A percentile compares a stretch with the other conserved stretches of the same genome.
Conservation (phyloP, 2,888 invertebrate genomes). For the Sinelater perroti region DNA sequence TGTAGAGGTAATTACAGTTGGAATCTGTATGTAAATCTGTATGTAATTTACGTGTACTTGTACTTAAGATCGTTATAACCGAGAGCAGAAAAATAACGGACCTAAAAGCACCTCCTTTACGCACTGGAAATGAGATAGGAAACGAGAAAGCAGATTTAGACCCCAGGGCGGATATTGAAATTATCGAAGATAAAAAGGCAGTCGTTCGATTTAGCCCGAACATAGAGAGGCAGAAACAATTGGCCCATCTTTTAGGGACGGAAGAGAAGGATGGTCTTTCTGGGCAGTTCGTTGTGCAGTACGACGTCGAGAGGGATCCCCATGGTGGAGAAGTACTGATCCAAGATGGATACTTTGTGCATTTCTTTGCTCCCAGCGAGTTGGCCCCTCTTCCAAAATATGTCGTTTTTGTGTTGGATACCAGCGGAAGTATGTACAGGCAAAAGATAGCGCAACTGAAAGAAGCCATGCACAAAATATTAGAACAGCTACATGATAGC, state of each 20-base stretch:
- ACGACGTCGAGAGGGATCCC: constrained; percentile 70
- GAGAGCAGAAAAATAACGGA: constrained; percentile 70
- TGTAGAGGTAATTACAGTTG: constrained; percentile 60
- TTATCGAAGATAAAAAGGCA: constrained; percentile 47
- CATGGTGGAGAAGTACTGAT: constrained; percentile 69
- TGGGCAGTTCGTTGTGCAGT: constrained; percentile 74
- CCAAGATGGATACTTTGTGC: constrained; percentile 78
- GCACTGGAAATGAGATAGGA: constrained; percentile 71
- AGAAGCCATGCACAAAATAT: constrained; percentile 73
- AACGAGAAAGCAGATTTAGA: constrained; percentile 63
- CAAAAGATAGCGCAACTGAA: constrained; percentile 73
- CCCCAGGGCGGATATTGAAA: constrained; percentile 51
- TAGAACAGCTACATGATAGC: constrained; percentile 68
- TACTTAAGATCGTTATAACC: background rate
- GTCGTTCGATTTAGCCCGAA: constrained; percentile 67
- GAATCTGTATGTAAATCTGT: too few species aligned
- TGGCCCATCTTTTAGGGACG: constrained; percentile 58
- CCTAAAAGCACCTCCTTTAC: constrained; percentile 70
- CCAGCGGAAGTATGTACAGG: constrained; percentile 79
- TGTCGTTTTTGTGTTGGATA: constrained; percentile 77
- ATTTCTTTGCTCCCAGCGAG: constrained; percentile 74
- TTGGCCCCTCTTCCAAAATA: constrained; percentile 69
- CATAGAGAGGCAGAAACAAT: constrained; percentile 66
- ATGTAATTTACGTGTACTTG: too few species aligned
- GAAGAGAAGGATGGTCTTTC: constrained; percentile 62